Base-by-base conservation (phyloP, 1,140 invertebrate genomes). In the Heliconius eleuchia region DNA sequence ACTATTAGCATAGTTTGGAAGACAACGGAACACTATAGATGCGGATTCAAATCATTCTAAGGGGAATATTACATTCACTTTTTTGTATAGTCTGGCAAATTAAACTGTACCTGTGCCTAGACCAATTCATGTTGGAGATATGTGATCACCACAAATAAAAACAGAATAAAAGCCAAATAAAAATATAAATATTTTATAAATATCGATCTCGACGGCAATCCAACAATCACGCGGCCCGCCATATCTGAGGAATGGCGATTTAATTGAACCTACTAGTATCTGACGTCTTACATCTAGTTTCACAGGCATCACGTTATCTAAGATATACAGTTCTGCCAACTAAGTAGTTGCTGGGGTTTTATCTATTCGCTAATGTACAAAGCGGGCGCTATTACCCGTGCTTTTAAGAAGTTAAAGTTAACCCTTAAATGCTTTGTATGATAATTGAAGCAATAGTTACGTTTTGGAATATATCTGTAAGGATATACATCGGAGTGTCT, bases 301-400 rank as follows among this genome's bases (percentile, higher is more conserved):
- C 9, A 19, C 52, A 72, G 42, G 42, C 72, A 50, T 73, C 46
- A 34, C 2, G 39, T 74, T 78, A 78, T 74, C 77, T 42, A 37
- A 9, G 77, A 30, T 30, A 23, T 72, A 46, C 73, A 78, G 74
- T 46, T 30, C 74, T 39, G 23, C 55, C n/a, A 34, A 73, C 72
- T 78, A 78, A 74, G 52, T 73, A 55, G 13, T 78, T 74, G 74
- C 71, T 23, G 8, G n/a, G 27, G 60, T 66, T 66, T 66, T 66
- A 66, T 66, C 60, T 66, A 27, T 66, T 66, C 60, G 60, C 60
- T 66, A 66, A 66, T 66, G 60, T 66, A 66, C 60, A 30, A 66
- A 66, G 60, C 60, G 60, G 60, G 60, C 60, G 60, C 60, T 27
- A 27, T 23, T 66, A 16, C 23, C 23, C 8, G 60, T 66, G 23